Percentiles rank a stretch among this genome's conserved stretches.
Evolutionary conservation across 2,113 vertebrate species (phyloP).

Genomic region (Pipa parva): DNA sequence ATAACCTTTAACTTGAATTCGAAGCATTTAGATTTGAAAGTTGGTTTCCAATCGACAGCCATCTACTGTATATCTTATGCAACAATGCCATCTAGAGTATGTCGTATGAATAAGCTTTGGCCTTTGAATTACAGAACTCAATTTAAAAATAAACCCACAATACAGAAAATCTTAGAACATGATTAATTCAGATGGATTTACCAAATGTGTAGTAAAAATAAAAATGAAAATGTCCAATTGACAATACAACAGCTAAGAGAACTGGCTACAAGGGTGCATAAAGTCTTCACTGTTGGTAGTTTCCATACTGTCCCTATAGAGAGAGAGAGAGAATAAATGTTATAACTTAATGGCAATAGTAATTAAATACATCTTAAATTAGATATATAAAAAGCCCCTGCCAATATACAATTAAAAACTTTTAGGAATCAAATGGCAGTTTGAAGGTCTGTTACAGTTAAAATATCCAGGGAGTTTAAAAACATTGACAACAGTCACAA

Average conservation of each 20-base stretch:
- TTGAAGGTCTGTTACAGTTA: no score
- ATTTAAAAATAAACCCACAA: constrained; percentile 58
- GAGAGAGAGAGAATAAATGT: constrained; percentile 37
- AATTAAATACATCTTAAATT: no score
- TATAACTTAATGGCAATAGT: no score
- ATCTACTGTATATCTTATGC: constrained; percentile 69
- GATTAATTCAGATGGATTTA: constrained; percentile 56
- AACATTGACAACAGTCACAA: no score
- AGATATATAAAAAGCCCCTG: no score
- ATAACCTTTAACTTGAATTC: no score
- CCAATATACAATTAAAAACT: no score
- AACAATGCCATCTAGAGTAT: constrained; percentile 79
- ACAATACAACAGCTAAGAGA: constrained; percentile 61
- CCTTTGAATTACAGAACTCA: constrained; percentile 55
- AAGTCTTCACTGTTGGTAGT: constrained; percentile 91
- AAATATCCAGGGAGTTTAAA: no score
- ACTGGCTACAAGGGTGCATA: constrained; percentile 61
- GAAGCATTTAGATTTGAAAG: no score
- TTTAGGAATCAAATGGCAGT: no score
- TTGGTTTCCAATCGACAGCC: no score
- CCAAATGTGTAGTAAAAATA: constrained; percentile 60
- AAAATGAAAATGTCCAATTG: constrained; percentile 66
- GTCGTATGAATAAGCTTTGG: constrained; percentile 58
- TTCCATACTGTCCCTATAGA: constrained; percentile 92
- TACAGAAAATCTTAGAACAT: constrained; percentile 54